A percentile compares a stretch with the other conserved stretches of the same genome.
phyloP scores from a whole-genome alignment of 92 coral and sea anemone species.

The Heliopora coerulea region DNA sequence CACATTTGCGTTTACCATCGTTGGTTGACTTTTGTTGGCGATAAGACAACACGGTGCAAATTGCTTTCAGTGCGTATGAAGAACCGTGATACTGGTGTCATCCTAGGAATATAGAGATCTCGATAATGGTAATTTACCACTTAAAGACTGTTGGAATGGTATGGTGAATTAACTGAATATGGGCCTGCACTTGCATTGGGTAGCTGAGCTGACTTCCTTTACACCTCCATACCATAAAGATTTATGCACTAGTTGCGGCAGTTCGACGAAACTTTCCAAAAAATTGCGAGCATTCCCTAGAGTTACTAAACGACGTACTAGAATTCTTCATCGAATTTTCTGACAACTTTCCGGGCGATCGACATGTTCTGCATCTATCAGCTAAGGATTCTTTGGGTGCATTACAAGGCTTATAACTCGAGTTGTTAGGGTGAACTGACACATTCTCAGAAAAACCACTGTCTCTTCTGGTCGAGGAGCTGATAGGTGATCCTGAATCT shows the following conservation, averaged over 20 bases:
- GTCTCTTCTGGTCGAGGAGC: not conserved
- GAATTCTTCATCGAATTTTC: not conserved
- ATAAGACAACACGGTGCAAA: no score
- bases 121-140: no score
- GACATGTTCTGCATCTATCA: conserved; percentile 4
- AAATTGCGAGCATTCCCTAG: conserved; percentile 13
- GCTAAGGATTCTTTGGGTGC: not conserved
- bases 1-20: no score
- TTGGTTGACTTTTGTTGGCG: no score
- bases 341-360: conserved; percentile 1
- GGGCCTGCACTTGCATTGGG: no score
- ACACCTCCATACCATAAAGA: no score
- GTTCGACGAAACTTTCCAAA: conserved; percentile 33
- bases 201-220: no score
- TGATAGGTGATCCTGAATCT: not conserved
- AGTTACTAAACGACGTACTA: not conserved
- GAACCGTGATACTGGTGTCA: no score
- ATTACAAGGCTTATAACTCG: not conserved
- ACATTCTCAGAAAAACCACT: not conserved
- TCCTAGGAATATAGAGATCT: no score
- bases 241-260: conserved; percentile 34
- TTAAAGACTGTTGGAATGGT: no score
- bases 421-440: not conserved
- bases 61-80: no score
- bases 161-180: no score